Percentiles rank a stretch among this genome's conserved stretches.
Evolutionary conservation across 2,797 vertebrate species (phyloP).

Genomic region (Onychomys leucogaster): DNA sequence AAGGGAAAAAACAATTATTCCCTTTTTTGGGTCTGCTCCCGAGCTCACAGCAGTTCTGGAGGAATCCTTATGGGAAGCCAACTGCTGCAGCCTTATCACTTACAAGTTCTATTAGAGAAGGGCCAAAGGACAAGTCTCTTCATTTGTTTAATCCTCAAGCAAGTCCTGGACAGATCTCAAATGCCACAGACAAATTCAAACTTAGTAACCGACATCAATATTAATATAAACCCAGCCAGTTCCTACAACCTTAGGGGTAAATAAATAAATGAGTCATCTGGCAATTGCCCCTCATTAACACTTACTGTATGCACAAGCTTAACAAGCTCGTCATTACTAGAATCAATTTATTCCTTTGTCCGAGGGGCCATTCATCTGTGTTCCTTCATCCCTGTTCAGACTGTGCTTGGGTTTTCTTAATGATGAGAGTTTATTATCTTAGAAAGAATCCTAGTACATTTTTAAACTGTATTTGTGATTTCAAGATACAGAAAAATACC

Average conservation of each 20-base stretch:
- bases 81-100: background rate
- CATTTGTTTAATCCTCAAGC: background rate
- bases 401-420: background rate
- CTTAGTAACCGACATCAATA: background rate
- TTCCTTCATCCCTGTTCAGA: background rate
- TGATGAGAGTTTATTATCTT: background rate
- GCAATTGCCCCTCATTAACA: background rate
- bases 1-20: no score
- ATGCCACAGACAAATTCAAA: background rate
- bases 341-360: background rate
- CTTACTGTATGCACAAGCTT: background rate
- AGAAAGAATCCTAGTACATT: background rate
- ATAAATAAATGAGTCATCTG: conserved; percentile 44
- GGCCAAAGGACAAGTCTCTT: background rate
- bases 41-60: background rate
- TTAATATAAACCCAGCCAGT: background rate
- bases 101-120: background rate
- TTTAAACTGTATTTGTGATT: background rate
- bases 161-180: background rate
- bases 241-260: background rate
- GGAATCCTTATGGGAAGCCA: background rate
- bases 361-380: background rate
- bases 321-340: background rate
- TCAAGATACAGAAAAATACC: background rate
- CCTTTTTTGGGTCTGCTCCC: background rate